These are phyloP conservation scores for Monodelphis domestica DNA, from an alignment of 2,797 vertebrate genomes.

Conservation along the genomic window DNA sequence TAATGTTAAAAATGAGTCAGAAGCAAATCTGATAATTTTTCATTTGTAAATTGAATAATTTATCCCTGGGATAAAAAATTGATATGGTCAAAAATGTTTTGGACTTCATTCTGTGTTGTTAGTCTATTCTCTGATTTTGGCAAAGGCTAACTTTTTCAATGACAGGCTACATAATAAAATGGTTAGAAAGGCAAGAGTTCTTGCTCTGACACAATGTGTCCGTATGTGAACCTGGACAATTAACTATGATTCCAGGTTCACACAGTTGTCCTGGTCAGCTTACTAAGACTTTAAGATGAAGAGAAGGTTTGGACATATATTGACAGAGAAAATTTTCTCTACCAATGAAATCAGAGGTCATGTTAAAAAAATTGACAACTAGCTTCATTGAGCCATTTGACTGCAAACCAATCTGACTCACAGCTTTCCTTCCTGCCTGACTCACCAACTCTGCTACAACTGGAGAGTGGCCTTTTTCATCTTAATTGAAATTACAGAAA, in stretches of 20 bases:
- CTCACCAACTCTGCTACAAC: background rate
- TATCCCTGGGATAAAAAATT: conserved; percentile 18
- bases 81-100: background rate
- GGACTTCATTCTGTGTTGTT: background rate
- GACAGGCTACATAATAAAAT: background rate
- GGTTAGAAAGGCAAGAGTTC: background rate
- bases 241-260: background rate
- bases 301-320: background rate
- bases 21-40: background rate
- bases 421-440: background rate
- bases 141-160: background rate
- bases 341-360: background rate
- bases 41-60: background rate
- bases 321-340: background rate
- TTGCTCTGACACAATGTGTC: background rate
- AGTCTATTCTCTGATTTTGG: background rate
- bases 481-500: conserved; percentile 21
- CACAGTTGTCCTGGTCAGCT: background rate
- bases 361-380: background rate
- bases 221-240: background rate
- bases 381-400: background rate
- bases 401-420: conserved; percentile 1
- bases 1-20: too few relatives aligned
- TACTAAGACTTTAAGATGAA: background rate
- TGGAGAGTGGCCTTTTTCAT: conserved; percentile 10